A percentile compares a stretch with the other conserved stretches of the same genome.
Evolutionary conservation across 2,888 invertebrate genomes (phyloP).

Genomic region (Campaea margaritaria): DNA sequence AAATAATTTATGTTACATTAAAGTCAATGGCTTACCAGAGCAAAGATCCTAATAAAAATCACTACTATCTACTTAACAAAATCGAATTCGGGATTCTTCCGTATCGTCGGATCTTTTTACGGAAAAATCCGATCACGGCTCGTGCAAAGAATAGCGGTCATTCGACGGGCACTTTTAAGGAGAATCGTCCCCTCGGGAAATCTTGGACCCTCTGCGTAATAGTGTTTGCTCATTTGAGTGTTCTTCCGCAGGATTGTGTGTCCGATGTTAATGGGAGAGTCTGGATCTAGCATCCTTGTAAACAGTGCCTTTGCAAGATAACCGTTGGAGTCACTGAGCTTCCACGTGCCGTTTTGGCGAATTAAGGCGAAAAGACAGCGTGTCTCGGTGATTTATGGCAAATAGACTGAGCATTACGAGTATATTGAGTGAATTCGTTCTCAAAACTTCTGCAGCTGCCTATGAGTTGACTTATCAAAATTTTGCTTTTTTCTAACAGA

Average conservation of each 20-base stretch:
- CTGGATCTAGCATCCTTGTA: slow-evolving; percentile 47
- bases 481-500: too few species aligned
- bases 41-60: slow-evolving; percentile 7
- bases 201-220: slow-evolving; percentile 78
- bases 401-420: too few species aligned
- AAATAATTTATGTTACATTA: neutral
- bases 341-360: too few species aligned
- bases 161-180: slow-evolving; percentile 76
- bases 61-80: neutral
- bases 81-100: slow-evolving; percentile 28
- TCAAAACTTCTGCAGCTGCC: too few species aligned
- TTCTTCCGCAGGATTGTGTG: slow-evolving; percentile 72
- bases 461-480: too few species aligned
- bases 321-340: neutral
- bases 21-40: neutral
- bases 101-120: slow-evolving; percentile 42
- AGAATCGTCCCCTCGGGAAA: slow-evolving; percentile 79
- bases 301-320: slow-evolving; percentile 4
- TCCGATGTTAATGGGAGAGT: slow-evolving; percentile 60
- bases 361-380: too few species aligned
- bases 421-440: too few species aligned
- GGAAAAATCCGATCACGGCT: slow-evolving; percentile 53
- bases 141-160: slow-evolving; percentile 69
- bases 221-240: slow-evolving; percentile 84
- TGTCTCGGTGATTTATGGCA: too few species aligned